phyloP scores from a whole-genome alignment of 2,888 invertebrate species.

The Platycheirus albimanus region DNA sequence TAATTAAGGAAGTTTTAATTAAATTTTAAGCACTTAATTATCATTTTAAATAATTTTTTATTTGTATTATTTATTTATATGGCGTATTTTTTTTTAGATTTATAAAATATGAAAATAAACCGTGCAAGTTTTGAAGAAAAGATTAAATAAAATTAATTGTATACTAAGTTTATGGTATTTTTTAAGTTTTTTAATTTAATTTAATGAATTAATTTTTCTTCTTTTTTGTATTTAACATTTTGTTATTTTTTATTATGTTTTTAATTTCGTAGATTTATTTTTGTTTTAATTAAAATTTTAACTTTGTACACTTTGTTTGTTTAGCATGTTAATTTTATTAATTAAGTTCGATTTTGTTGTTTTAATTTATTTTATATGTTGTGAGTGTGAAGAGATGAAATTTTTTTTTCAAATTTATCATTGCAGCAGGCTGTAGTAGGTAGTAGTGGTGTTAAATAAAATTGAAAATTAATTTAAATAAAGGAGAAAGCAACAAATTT shows the following conservation, averaged over 20 bases:
- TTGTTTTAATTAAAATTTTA: slow-evolving; percentile 42
- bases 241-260: slow-evolving; percentile 37
- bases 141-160: slow-evolving; percentile 10
- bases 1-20: no score
- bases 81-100: not conserved
- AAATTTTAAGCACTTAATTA: slow-evolving; percentile 9
- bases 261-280: slow-evolving; percentile 21
- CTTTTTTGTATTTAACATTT: slow-evolving; percentile 69
- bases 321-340: slow-evolving; percentile 25
- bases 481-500: slow-evolving; percentile 60
- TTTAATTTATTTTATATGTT: slow-evolving; percentile 15
- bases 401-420: slow-evolving; percentile 22
- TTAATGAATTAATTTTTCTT: slow-evolving; percentile 54
- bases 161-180: not conserved
- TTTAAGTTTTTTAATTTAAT: slow-evolving; percentile 7
- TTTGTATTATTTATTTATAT: not conserved
- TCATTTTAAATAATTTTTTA: not conserved
- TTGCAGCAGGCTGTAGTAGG: slow-evolving; percentile 55
- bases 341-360: slow-evolving; percentile 31
- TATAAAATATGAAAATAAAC: not conserved
- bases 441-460: not conserved
- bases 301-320: slow-evolving; percentile 61
- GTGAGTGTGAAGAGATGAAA: slow-evolving; percentile 35
- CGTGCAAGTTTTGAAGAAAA: slow-evolving; percentile 12
- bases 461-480: not conserved